Evolutionary conservation across 2,888 invertebrate genomes (phyloP).

Genomic region (Caenorhabditis sp.): DNA sequence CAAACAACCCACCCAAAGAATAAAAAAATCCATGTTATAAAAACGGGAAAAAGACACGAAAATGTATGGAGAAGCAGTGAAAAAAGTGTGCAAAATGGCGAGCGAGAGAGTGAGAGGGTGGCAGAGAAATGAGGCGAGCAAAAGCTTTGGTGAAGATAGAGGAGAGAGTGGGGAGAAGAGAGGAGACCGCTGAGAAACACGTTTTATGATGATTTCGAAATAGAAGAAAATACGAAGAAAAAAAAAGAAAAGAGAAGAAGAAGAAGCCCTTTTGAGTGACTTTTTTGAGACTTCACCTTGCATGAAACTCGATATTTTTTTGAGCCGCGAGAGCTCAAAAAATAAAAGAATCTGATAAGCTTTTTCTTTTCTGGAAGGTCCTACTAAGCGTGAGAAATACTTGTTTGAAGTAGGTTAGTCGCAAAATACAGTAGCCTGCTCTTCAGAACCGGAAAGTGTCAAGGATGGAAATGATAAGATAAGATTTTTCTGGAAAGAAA

Average conservation of each 20-base stretch:
- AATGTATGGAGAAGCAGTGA: constrained; percentile 5
- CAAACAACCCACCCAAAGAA: constrained; percentile 1
- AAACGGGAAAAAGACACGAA: constrained; percentile 5
- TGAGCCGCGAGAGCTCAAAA: neutral
- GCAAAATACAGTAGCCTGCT: too few species aligned
- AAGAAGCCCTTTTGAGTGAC: constrained; percentile 11
- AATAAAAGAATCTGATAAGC: too few species aligned
- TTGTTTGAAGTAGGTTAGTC: too few species aligned
- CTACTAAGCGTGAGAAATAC: too few species aligned
- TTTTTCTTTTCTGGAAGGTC: too few species aligned
- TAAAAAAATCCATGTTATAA: constrained; percentile 11
- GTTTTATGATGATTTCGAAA: constrained; percentile 6
- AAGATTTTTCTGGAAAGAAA: too few species aligned
- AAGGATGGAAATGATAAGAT: too few species aligned
- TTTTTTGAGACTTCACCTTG: neutral
- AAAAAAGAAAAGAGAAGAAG: constrained; percentile 1
- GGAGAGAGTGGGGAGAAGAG: neutral
- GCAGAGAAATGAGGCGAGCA: neutral
- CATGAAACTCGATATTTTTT: neutral
- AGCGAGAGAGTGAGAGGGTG: neutral
- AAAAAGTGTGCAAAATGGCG: constrained; percentile 7
- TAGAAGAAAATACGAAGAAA: constrained; percentile 7
- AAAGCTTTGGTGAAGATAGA: neutral
- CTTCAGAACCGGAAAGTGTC: too few species aligned
- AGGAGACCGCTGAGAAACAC: constrained; percentile 1